phyloP scores from a whole-genome alignment of 64 coral and sea anemone species.

The Porites lutea region DNA sequence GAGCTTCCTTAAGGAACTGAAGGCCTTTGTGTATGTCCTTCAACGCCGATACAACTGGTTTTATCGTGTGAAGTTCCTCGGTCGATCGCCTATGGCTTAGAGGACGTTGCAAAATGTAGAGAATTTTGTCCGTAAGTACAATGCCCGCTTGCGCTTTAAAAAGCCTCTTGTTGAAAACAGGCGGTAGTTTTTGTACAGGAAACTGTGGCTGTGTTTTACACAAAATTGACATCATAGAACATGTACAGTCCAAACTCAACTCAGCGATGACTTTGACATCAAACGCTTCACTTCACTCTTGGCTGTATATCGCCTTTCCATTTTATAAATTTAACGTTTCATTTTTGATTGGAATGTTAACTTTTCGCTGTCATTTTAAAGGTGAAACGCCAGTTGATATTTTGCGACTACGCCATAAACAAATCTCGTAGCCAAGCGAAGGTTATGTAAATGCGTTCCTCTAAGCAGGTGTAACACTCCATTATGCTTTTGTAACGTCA shows the following conservation, averaged over 20 bases:
- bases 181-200: constrained; percentile 44
- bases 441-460: constrained; percentile 20
- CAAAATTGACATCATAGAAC: constrained; percentile 5
- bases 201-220: neutral
- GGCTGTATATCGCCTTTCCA: neutral
- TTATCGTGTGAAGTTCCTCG: constrained; percentile 75
- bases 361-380: neutral
- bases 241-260: neutral
- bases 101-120: constrained; percentile 68
- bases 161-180: constrained; percentile 95
- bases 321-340: neutral
- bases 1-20: constrained; percentile 89
- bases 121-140: constrained; percentile 73
- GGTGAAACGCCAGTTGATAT: neutral
- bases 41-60: constrained; percentile 84
- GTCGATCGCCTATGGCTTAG: constrained; percentile 35
- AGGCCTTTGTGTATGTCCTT: constrained; percentile 92
- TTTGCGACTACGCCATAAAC: constrained; percentile 33
- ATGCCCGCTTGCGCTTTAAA: constrained; percentile 97
- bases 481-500: neutral
- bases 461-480: constrained; percentile 26
- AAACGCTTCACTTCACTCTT: neutral
- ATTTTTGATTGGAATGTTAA: neutral
- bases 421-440: constrained; percentile 47
- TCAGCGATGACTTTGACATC: neutral